These are phyloP conservation scores for Denticeps clupeoides DNA, from an alignment of 2,797 vertebrate species.

Conservation along the genomic window DNA sequence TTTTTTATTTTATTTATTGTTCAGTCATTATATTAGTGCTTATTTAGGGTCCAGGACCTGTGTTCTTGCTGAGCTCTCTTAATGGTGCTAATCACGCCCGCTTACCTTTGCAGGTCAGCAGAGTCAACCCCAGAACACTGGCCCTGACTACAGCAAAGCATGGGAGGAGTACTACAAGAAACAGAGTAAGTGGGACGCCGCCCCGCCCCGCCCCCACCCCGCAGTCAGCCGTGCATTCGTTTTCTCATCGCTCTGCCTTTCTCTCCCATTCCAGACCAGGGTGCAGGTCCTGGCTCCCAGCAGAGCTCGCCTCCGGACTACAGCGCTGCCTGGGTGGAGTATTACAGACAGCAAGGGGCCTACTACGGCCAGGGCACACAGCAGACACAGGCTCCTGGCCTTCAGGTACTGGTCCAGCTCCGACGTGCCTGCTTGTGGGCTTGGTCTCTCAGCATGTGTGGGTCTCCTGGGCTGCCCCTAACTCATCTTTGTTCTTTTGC, in stretches of 20 bases:
- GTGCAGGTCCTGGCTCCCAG: slow-evolving; percentile 75
- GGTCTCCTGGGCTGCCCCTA: too few relatives aligned
- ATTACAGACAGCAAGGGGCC: slow-evolving; percentile 90
- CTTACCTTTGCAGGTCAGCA: slow-evolving; percentile 75
- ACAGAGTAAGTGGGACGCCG: slow-evolving; percentile 79
- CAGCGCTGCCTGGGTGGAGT: slow-evolving; percentile 89
- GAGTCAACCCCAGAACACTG: slow-evolving; percentile 82
- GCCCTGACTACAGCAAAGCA: slow-evolving; percentile 85
- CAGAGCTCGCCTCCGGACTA: slow-evolving; percentile 89
- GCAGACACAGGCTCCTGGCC: slow-evolving; percentile 84
- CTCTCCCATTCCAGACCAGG: slow-evolving; percentile 62
- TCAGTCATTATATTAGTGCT: too few relatives aligned
- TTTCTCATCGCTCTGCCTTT: background rate
- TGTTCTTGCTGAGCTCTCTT: too few relatives aligned
- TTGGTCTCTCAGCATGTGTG: slow-evolving; percentile 7
- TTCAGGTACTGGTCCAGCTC: slow-evolving; percentile 48
- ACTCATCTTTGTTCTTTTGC: slow-evolving; percentile 25
- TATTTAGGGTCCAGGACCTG: too few relatives aligned
- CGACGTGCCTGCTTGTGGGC: background rate
- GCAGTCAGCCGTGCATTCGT: background rate
- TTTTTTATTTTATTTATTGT: too few relatives aligned
- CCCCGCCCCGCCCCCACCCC: background rate
- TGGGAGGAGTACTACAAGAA: slow-evolving; percentile 95
- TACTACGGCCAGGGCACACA: slow-evolving; percentile 88
- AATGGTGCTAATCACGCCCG: too few relatives aligned